Evolutionary conservation across 2,888 invertebrate species (phyloP), one percentile per base, ranked within the genome.

Genomic region (Phengaris alcon): DNA sequence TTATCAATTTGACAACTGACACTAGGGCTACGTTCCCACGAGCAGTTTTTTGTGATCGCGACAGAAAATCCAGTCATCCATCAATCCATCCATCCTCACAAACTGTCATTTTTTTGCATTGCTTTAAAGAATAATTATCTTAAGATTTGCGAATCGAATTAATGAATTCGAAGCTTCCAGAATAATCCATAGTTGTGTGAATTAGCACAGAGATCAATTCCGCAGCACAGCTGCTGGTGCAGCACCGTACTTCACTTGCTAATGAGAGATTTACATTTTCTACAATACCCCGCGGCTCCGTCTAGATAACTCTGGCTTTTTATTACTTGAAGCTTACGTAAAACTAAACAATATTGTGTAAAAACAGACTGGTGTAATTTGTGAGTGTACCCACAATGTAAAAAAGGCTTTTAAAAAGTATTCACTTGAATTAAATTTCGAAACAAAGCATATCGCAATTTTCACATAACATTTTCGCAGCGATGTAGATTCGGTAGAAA

Each of bases 191-290:
- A 64, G 64, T 64, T 64, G 64, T 52, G 52, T 64, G 35, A 44
- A 64, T 64, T 64, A 64, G 64, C 35, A 64, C 64, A 64, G 35
- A 64, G 64, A 64, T 64, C 64, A 64, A 64, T 64, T 44, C 2
- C 13, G 52, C 52, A 13, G 64, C 35, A 35, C 64, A 64, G 64
- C 64, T 64, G 64, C 64, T 64, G 64, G 64, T 9, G 35, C 35
- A 64, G 15, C 10, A 13, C 13, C 10, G 10, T 10, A 52, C 52
- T 52, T 52, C 64, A 64, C 64, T 64, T 64, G 64, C 64, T 64
- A 64, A 64, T 64, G 35, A 64, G 35, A 35, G 64, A 64, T 64
- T 64, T 64, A 64, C 64, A 64, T 64, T 64, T 64, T 64, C 35
- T 64, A 35, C 13, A 64, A 64, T 10, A 35, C 13, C 22, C 35